Base-by-base conservation (phyloP, 2,113 vertebrate species). In the Polypterus senegalus region DNA sequence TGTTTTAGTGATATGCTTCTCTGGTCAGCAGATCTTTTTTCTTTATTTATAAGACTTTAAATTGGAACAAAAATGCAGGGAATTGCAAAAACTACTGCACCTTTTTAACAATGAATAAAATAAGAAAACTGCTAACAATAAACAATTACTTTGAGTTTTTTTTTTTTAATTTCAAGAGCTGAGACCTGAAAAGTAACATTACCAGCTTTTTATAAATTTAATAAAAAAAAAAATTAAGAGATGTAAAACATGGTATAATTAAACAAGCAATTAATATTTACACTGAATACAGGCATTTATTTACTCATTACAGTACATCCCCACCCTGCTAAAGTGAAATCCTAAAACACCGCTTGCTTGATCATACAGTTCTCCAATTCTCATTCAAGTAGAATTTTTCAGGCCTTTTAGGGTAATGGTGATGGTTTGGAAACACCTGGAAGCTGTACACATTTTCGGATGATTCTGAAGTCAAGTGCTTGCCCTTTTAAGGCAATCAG, bases 251-350 rank as follows among this genome's bases (percentile, higher is more conserved):
- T 83, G 81, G 86, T 83, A 79, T 87, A 80, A 88, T 87, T 92
- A 91, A 89, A 93, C 84, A 91, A 91, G 84, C 87, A 83, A 77
- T 87, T 86, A 85, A 79, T 94, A 93, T 93, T 91, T 93, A 94
- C 90, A 92, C 54, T 80, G 81, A 85, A 86, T 83, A 89, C 81
- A 96, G 83, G 82, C 83, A 80, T 84, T 81, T 84, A 75, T 84
- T 80, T 87, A 83, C 87, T 82, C 83, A 63, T 81, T 79, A 83
- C 79, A 81, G 81, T 81, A 78, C 79, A 77, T 75, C 60, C 10
- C 11, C 48, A 46, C 5, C 10, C 46, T 48, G 48, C 47, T 7
- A 60, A 7, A 9, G 48, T 49, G 47, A 57, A 61, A 27, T 27
- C 43, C 49, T 2, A 46, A 52, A 49, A 54, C 57, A 62, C 57